Conservation (phyloP, 2,888 invertebrate species). For the Octodonta nipae region DNA sequence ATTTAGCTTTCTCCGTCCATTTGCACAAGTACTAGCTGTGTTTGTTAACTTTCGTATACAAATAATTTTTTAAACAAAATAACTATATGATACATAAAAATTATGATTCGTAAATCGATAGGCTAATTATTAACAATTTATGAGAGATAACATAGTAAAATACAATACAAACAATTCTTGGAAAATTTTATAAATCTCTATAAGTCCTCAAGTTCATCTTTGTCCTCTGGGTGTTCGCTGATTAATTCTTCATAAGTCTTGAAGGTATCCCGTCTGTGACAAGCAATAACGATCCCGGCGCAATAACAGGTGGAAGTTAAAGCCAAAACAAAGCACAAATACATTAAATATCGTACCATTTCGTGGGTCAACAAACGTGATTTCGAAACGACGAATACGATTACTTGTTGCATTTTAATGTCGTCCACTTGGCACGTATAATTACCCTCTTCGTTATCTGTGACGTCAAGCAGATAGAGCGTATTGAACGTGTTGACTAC, state of each 20-base stretch:
- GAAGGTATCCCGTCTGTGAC: constrained; percentile 35
- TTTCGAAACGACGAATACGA: constrained; percentile 40
- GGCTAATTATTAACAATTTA: no score
- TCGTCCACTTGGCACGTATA: constrained; percentile 56
- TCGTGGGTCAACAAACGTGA: constrained; percentile 40
- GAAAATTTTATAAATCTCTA: no score
- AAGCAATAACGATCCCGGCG: constrained; percentile 43
- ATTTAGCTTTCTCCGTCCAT: no score
- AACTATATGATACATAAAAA: no score
- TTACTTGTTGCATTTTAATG: constrained; percentile 40
- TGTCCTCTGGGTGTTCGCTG: constrained; percentile 15
- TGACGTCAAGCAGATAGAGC: constrained; percentile 45
- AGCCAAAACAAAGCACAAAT: constrained; percentile 44
- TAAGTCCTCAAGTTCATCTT: no score
- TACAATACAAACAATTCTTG: no score
- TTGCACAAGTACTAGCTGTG: no score
- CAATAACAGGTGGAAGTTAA: constrained; percentile 45
- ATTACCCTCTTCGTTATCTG: constrained; percentile 49
- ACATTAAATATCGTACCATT: constrained; percentile 44
- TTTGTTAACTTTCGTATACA: no score
- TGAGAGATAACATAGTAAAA: no score
- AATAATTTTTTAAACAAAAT: no score
- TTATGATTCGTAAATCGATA: no score
- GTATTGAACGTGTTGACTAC: constrained; percentile 44
- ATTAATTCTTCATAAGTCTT: constrained; percentile 27